Base-by-base conservation (phyloP, 2,888 invertebrate genomes). In the Dryadula phaetusa region DNA sequence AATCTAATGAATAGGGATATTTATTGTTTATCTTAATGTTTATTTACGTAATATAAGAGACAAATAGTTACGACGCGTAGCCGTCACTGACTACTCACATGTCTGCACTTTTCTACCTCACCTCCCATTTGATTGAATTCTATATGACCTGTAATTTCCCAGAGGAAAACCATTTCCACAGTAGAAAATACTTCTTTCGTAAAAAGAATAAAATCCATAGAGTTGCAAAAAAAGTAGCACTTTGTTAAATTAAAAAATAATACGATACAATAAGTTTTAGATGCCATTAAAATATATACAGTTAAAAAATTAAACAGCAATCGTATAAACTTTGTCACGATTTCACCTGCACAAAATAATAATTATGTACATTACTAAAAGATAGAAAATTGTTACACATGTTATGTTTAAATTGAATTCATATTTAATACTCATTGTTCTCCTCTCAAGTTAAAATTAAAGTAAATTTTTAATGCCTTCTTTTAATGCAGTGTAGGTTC, bases 141-240 rank as follows among this genome's bases (percentile, higher is more conserved):
- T 49, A 56, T 37, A 62, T 64, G 16, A 64, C n/a, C 60, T 18
- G 47, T 42, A 56, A 67, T 64, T 70, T 67, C 67, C 67, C 56
- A 47, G 32, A 14, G 62, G 62, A 56, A 54, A 61, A 10, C 18
- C 32, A 46, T n/a, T 44, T 32, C 8, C 40, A 52, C 42, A 40
- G 28, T 46, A 25, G 7, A 44, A 46, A 12, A 25, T 25, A 28
- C 2, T 44, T 20, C 18, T n/a, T 44, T 22, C 16, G 18, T 3
- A 28, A 3, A 25, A 40, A 3, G 3, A 37, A 37, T 56, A 20
- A 22, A 22, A 37, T 20, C 0, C 3, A n/a, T 10, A 14, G n/a
- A 16, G 25, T 49, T n/a, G n/a, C n/a, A 28, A 16, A 22, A 25
- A 25, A 14, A 14, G n/a, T 25, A 7, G 22, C 2, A 37, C 12